These are phyloP conservation scores for Coptodon bakossiorum DNA, from an alignment of 2,113 vertebrate species.

Conservation along the genomic window DNA sequence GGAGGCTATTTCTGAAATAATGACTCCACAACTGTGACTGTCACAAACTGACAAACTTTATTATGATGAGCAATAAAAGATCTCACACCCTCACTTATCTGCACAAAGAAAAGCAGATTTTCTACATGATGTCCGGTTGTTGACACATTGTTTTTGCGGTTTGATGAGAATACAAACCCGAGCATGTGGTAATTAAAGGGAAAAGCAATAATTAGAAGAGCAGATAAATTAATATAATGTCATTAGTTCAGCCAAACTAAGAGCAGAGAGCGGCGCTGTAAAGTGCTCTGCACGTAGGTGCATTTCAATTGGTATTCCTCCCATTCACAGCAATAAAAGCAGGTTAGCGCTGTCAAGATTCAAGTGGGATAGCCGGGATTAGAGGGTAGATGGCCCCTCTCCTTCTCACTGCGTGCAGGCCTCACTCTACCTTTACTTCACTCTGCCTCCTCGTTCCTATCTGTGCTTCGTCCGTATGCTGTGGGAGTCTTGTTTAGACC, in stretches of 20 bases:
- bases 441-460: neutral
- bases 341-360: constrained; percentile 26
- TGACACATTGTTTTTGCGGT: neutral
- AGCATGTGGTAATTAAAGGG: neutral
- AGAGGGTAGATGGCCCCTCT: neutral
- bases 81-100: neutral
- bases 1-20: neutral
- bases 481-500: constrained; percentile 21
- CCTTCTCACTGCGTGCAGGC: neutral
- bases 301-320: constrained; percentile 20
- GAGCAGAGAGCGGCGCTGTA: neutral
- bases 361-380: constrained; percentile 40
- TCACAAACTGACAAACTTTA: constrained; percentile 2
- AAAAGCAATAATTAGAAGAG: constrained; percentile 1
- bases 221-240: neutral
- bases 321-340: constrained; percentile 34
- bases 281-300: neutral
- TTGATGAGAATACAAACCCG: neutral
- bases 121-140: neutral
- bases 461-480: neutral
- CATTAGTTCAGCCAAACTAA: neutral
- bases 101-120: neutral
- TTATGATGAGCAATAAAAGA: neutral
- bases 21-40: neutral
- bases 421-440: neutral